Conservation (phyloP, 2,113 vertebrate genomes). For the Apodemus sylvaticus region DNA sequence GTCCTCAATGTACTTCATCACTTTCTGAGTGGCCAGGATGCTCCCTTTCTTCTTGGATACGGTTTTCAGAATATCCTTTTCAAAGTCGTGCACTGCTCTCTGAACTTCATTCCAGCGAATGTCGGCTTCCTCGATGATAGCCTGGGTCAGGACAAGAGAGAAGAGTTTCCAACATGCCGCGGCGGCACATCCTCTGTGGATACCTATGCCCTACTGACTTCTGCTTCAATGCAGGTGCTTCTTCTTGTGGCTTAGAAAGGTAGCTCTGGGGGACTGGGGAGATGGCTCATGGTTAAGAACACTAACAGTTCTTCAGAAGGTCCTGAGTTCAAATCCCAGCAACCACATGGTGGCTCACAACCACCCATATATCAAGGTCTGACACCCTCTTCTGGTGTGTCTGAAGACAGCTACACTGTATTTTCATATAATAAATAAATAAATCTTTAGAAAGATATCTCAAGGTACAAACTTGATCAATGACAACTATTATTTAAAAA, state of each 20-base stretch:
- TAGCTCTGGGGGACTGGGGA: neutral
- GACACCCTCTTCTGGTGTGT: no score
- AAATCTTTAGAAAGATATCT: no score
- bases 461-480: neutral
- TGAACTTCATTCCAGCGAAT: conserved; percentile 82
- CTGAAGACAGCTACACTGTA: no score
- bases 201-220: neutral
- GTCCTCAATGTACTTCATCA: conserved; percentile 86
- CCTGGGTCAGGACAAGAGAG: conserved; percentile 76
- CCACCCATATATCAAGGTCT: no score
- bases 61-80: conserved; percentile 83
- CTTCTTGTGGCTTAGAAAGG: neutral
- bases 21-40: conserved; percentile 83
- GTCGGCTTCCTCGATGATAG: conserved; percentile 86
- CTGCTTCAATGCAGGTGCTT: neutral
- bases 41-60: conserved; percentile 82
- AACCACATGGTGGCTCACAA: no score
- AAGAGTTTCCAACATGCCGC: neutral
- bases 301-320: no score
- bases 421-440: no score
- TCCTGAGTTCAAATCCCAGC: no score
- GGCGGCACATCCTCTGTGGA: neutral
- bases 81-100: conserved; percentile 84
- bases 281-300: no score
- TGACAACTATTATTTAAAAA: neutral